Conservation (phyloP, 1,140 invertebrate species). For the Drosophila neocordata region DNA sequence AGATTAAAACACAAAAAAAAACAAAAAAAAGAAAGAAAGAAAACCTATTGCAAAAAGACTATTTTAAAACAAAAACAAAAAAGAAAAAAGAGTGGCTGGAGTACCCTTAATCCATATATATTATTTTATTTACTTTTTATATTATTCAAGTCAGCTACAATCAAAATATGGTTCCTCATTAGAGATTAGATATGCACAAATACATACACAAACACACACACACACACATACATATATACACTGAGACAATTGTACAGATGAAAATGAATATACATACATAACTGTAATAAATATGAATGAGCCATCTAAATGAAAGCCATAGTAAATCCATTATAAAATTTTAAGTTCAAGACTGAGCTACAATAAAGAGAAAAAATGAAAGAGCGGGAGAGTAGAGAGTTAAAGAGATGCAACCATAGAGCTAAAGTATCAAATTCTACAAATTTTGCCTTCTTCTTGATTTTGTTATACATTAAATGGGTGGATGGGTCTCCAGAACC, state of each 20-base stretch:
- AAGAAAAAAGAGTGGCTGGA: slow-evolving; percentile 10
- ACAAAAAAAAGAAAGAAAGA: slow-evolving; percentile 6
- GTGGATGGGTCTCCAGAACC: neutral
- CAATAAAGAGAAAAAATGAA: too few relatives aligned
- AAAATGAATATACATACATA: neutral
- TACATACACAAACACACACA: neutral
- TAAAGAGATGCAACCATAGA: too few relatives aligned
- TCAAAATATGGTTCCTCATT: slow-evolving; percentile 59
- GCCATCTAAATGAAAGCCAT: too few relatives aligned
- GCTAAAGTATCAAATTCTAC: too few relatives aligned
- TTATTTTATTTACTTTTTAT: neutral
- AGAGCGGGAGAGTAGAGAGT: too few relatives aligned
- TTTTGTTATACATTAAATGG: neutral
- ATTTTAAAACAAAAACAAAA: slow-evolving; percentile 16
- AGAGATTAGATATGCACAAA: neutral
- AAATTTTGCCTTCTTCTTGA: too few relatives aligned
- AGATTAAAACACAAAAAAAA: slow-evolving; percentile 58
- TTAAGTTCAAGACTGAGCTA: too few relatives aligned
- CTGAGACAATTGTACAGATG: slow-evolving; percentile 24
- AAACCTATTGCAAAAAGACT: slow-evolving; percentile 61
- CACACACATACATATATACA: neutral
- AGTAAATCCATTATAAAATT: too few relatives aligned
- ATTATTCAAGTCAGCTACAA: slow-evolving; percentile 23
- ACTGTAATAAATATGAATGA: too few relatives aligned
- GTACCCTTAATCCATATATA: neutral